phyloP scores from a whole-genome alignment of 2,113 vertebrate species.

The Xiphorhynchus elegans region DNA sequence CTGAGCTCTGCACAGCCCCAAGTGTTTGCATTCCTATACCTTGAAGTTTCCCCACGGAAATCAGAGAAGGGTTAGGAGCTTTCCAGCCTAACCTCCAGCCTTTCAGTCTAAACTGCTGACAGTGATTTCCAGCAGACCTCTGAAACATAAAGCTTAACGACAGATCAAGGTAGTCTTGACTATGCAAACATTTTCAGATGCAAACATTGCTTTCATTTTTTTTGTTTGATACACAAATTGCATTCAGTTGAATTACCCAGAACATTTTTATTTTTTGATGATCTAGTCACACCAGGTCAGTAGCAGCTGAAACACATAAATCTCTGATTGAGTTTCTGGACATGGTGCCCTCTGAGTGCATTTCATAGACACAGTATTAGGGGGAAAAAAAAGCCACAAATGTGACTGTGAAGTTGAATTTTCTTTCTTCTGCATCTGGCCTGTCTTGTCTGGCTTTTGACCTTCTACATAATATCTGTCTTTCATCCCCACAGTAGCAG shows the following conservation, averaged over 20 bases:
- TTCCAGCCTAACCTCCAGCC: neutral
- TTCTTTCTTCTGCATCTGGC: neutral
- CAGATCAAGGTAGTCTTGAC: neutral
- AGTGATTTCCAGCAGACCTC: neutral
- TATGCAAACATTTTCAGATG: neutral
- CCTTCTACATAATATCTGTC: neutral
- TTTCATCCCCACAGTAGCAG: neutral
- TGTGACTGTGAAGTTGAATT: neutral
- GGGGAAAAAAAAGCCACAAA: neutral
- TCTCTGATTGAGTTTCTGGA: neutral
- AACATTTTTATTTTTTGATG: neutral
- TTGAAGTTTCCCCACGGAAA: neutral
- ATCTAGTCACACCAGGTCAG: neutral
- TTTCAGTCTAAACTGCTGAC: neutral
- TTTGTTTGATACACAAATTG: neutral
- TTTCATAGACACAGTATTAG: neutral
- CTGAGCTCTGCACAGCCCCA: rapidly evolving
- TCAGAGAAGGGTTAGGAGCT: neutral
- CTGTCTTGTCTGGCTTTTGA: neutral
- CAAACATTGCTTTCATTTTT: neutral
- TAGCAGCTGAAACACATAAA: neutral
- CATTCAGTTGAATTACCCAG: neutral
- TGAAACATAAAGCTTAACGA: neutral
- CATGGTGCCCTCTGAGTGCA: neutral
- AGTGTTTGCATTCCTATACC: neutral